Evolutionary conservation across 2,888 invertebrate genomes (phyloP), one percentile per base, ranked within the genome.

Genomic region (Clunio marinus): DNA sequence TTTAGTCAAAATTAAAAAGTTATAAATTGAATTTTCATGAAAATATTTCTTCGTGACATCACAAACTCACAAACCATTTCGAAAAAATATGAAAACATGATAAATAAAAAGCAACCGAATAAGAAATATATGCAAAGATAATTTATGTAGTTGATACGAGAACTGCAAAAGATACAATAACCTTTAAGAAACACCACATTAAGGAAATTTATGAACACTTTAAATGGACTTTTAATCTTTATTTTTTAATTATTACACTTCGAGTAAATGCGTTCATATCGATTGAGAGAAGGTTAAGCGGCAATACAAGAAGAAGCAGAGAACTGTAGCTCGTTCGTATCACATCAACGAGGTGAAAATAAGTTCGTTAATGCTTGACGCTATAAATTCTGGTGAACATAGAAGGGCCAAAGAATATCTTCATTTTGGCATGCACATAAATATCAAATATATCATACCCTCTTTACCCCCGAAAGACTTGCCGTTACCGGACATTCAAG

Each of bases 141-240:
- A 41, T 41, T 41, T 41, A 41, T 13, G 41, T 4, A 4, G 13
- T 7, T 15, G 41, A 41, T 41, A 41, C 41, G 41, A 41, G 15
- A n/a, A n/a, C n/a, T n/a, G n/a, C n/a, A n/a, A n/a, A n/a, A 41
- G 41, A 41, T 41, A 41, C 41, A 41, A 41, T 41, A 41, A 41
- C 41, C 41, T 41, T 41, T 41, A 41, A 41, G 41, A 41, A 41
- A 41, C 41, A 41, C 41, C 41, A 41, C 41, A 41, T 41, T 13
- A 41, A 41, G 10, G 7, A 13, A 41, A 41, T 41, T 41, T 41
- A 41, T 41, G 41, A 15, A 15, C 41, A 15, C n/a, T 41, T 41
- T n/a, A 41, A 41, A 41, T 41, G 41, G 13, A 41, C n/a, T 41
- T 41, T 41, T 41, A 41, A 41, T 41, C 41, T 41, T 41, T 41